Conservation (phyloP, 2,888 invertebrate species). For the Lepidochrysops patricia region DNA sequence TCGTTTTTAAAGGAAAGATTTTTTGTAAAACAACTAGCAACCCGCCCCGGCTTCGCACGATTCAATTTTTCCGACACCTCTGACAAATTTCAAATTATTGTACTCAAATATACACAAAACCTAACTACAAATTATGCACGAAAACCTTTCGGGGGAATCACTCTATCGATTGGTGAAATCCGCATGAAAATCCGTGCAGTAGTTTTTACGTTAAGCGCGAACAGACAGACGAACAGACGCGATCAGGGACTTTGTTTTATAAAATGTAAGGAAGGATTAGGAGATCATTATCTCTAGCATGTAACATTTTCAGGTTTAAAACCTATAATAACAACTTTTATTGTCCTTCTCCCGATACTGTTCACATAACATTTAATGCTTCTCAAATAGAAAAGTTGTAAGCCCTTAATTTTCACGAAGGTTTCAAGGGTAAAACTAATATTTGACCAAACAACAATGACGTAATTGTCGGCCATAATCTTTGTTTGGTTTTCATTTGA, state of each 20-base stretch:
- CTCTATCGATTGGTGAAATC: no score
- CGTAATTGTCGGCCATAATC: not conserved
- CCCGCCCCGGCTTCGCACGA: no score
- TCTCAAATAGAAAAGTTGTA: not conserved
- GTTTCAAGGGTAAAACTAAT: slow-evolving; percentile 4
- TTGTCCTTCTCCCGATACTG: not conserved
- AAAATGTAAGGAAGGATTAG: no score
- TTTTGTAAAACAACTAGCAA: not conserved
- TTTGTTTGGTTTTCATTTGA: slow-evolving; percentile 3
- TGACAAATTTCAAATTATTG: no score
- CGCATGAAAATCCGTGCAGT: no score
- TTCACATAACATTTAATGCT: not conserved
- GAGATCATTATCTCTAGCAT: not conserved
- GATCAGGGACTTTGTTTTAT: no score
- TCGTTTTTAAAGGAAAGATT: not conserved
- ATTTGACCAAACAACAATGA: not conserved
- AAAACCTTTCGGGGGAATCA: no score
- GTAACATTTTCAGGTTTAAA: not conserved
- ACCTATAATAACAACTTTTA: not conserved
- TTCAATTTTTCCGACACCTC: no score
- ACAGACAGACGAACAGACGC: no score
- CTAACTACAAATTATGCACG: no score
- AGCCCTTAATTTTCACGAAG: slow-evolving; percentile 3
- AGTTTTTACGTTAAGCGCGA: no score
- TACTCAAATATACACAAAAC: no score